Conservation (phyloP, 2,888 invertebrate genomes). For the Asteroscopus sphinx region DNA sequence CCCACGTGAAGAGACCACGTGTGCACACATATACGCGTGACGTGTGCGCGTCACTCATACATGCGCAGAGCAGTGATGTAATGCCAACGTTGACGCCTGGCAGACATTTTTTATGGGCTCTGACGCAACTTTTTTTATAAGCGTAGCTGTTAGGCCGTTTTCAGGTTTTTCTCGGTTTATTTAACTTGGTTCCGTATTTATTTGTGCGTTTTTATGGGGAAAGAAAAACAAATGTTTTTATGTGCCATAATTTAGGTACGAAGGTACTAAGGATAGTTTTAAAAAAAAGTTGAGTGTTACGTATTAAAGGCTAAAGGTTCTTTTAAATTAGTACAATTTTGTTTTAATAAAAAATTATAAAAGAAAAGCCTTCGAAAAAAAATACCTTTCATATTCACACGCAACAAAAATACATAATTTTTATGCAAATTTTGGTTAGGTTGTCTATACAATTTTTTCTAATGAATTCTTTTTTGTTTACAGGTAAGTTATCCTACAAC, state of each 20-base stretch:
- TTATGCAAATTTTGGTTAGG: background rate
- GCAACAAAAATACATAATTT: background rate
- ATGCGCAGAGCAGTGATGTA: constrained; percentile 77
- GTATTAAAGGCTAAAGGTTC: too few relatives aligned
- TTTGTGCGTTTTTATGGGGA: constrained; percentile 24
- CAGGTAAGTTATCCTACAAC: constrained; percentile 65
- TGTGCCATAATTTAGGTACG: background rate
- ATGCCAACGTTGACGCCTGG: constrained; percentile 84
- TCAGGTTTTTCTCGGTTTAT: constrained; percentile 54
- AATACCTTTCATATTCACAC: too few relatives aligned
- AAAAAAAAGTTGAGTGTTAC: background rate
- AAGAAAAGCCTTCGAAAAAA: too few relatives aligned
- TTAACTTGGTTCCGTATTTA: constrained; percentile 47
- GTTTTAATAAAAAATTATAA: too few relatives aligned
- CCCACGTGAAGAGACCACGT: constrained; percentile 52
- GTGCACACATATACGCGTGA: constrained; percentile 43
- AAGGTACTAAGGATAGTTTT: background rate
- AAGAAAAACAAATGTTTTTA: background rate
- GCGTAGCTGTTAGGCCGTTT: constrained; percentile 75
- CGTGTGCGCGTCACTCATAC: constrained; percentile 67
- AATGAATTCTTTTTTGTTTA: constrained; percentile 43
- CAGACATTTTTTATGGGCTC: constrained; percentile 89
- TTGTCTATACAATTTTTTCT: constrained; percentile 2
- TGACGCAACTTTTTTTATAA: constrained; percentile 88
- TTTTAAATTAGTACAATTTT: too few relatives aligned